Evolutionary conservation across 2,113 vertebrate genomes (phyloP).

Genomic region (Phodopus roborovskii): DNA sequence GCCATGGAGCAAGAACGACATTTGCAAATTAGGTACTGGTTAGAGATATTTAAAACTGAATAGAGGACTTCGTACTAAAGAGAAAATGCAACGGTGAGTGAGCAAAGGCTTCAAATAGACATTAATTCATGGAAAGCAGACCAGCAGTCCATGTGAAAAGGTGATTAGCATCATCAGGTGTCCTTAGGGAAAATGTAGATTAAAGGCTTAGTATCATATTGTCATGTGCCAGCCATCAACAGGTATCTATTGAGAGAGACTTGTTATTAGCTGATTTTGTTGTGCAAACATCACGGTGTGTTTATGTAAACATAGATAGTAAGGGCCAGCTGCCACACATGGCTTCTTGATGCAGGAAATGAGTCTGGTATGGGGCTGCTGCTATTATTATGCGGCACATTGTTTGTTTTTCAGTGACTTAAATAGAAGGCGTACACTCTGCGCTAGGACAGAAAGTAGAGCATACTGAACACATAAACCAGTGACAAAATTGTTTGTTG

Average conservation of each 20-base stretch:
- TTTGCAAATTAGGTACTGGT: slow-evolving; percentile 3
- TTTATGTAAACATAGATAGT: background rate
- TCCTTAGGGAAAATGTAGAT: background rate
- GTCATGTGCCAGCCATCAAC: background rate
- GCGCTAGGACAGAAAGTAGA: background rate
- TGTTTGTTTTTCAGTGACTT: background rate
- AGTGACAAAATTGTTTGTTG: background rate
- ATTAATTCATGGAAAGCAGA: background rate
- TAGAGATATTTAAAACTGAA: background rate
- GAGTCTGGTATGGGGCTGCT: background rate
- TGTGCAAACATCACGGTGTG: background rate
- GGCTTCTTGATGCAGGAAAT: background rate
- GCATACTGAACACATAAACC: background rate
- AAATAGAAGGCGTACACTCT: background rate
- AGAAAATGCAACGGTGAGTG: background rate
- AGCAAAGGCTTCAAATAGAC: background rate
- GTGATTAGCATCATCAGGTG: background rate
- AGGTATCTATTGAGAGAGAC: background rate
- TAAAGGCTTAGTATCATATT: background rate
- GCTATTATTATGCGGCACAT: background rate
- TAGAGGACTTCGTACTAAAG: background rate
- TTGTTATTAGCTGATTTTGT: background rate
- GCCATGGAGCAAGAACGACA: background rate
- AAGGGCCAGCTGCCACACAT: background rate
- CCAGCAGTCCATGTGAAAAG: background rate